Base-by-base conservation (phyloP, 2,888 invertebrate genomes). In the Drymonia ruficornis region DNA sequence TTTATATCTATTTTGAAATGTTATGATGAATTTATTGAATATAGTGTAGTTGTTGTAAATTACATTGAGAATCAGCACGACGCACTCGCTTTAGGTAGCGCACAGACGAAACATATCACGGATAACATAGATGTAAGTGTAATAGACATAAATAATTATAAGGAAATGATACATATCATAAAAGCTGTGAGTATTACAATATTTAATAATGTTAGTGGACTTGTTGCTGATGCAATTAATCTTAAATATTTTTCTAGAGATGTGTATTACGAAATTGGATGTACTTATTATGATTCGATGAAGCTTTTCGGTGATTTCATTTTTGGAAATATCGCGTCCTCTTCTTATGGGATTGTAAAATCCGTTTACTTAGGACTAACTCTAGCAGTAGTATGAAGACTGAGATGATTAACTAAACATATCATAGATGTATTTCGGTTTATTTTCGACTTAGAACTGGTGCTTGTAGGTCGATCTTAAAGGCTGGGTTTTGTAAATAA, bases 201-300 rank as follows among this genome's bases (percentile, higher is more conserved):
- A 92, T 91, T 78, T 89, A 84, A 81, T 91, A 82, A 89, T 87
- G 86, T 86, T 83, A 90, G 88, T 85, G 80, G 83, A 87, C 88
- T 88, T 80, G 87, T 91, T 89, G 89, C 88, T 84, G 80, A 87
- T 83, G 90, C 84, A 84, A 84, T 87, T 83, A 85, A 87, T 91
- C 86, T 84, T 90, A 89, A 90, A 91, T 92, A 92, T 92, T 92
- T 92, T 92, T 92, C 92, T 92, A 92, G 92, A 82, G 85, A 91
- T 84, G 89, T 92, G 89, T 91, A 87, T 89, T 86, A 88, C 74
- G 81, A 86, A 82, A 88, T 85, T 89, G 86, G 76, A 84, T 85
- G 82, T 88, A 84, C 83, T 85, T 78, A 80, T 81, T 78, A 73
- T 77, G 76, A 83, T 83, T 86, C 83, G 75, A 81, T 80, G 75